phyloP scores from a whole-genome alignment of 2,113 vertebrate species.

The Sylvia atricapilla region DNA sequence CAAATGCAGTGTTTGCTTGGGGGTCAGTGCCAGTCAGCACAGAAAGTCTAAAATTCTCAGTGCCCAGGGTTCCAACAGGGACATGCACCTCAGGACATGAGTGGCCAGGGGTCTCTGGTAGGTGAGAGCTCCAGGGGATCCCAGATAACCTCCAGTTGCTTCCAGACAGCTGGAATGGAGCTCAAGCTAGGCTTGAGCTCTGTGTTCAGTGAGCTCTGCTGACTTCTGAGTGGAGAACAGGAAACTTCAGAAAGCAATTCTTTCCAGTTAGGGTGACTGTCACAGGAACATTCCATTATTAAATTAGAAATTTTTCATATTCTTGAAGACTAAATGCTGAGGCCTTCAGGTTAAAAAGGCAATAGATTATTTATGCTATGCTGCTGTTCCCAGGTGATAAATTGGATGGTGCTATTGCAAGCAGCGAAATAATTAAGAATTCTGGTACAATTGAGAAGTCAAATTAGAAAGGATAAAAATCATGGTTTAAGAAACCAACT shows the following conservation, averaged over 20 bases:
- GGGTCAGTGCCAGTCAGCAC: too few relatives aligned
- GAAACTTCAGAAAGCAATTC: not conserved
- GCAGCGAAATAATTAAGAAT: not conserved
- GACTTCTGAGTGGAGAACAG: not conserved
- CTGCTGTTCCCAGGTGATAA: not conserved
- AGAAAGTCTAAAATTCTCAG: too few relatives aligned
- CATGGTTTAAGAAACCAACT: not conserved
- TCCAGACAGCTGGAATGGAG: not conserved
- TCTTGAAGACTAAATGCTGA: conserved; percentile 13
- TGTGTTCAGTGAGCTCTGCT: not conserved
- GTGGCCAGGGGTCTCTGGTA: not conserved
- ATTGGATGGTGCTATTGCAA: not conserved
- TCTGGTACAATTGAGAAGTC: not conserved
- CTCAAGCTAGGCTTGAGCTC: not conserved
- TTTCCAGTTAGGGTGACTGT: not conserved
- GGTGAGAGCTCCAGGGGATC: not conserved
- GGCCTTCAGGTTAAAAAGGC: not conserved
- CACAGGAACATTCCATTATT: not conserved
- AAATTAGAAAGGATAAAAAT: conserved; percentile 8
- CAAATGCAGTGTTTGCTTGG: too few relatives aligned
- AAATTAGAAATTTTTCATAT: not conserved
- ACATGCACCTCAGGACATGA: accelerated
- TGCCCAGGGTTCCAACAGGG: not conserved
- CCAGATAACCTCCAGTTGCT: not conserved
- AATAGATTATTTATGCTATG: conserved; percentile 3